Conservation (phyloP, 2,113 vertebrate species). For the Rafetus swinhoei region DNA sequence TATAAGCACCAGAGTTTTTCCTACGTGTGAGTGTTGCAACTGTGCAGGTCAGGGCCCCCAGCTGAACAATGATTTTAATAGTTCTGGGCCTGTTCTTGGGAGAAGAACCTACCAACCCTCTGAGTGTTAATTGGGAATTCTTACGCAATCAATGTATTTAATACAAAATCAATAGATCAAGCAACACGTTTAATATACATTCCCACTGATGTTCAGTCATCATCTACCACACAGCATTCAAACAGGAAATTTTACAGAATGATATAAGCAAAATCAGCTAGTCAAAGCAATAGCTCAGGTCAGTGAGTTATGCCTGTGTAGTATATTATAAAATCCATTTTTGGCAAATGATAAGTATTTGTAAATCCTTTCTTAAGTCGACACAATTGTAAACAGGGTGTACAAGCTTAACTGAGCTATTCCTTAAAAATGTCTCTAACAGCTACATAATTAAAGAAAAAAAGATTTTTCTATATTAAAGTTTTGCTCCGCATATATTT, state of each 20-base stretch:
- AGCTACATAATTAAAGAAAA: constrained; percentile 34
- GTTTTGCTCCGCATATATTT: constrained; percentile 24
- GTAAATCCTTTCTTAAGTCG: constrained; percentile 54
- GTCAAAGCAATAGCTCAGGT: background rate
- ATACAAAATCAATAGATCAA: background rate
- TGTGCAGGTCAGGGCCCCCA: background rate
- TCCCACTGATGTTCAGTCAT: background rate
- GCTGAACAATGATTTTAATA: background rate
- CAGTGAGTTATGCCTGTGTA: constrained; percentile 10
- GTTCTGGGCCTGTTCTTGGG: background rate
- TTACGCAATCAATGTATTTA: background rate
- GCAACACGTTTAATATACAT: background rate
- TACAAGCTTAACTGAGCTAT: constrained; percentile 34
- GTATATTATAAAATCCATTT: background rate
- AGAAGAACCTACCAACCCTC: background rate
- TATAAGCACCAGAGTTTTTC: background rate
- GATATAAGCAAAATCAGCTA: background rate
- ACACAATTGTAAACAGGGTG: constrained; percentile 51
- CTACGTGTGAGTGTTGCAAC: background rate
- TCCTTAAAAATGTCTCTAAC: constrained; percentile 19
- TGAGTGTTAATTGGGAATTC: background rate
- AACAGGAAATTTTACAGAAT: background rate
- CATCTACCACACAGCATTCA: background rate
- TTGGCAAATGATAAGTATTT: constrained; percentile 39
- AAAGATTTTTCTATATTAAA: background rate